These are phyloP conservation scores for Iselma pallidipennis DNA, from an alignment of 2,888 invertebrate genomes.

Conservation along the genomic window DNA sequence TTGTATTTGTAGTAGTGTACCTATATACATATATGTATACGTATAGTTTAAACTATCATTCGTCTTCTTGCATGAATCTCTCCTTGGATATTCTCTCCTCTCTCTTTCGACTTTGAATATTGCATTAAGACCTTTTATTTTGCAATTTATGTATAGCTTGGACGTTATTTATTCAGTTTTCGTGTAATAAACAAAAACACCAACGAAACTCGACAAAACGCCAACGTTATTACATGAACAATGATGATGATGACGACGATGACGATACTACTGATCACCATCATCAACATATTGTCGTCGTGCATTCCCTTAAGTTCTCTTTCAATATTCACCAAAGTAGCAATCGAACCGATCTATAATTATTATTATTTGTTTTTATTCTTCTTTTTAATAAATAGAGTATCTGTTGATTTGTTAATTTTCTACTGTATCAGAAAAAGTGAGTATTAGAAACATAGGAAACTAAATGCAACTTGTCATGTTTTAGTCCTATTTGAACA, in stretches of 20 bases:
- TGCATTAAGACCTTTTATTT: slow-evolving; percentile 42
- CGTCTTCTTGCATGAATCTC: slow-evolving; percentile 52
- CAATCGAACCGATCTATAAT: too few relatives aligned
- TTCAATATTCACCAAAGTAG: too few relatives aligned
- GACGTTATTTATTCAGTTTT: slow-evolving; percentile 44
- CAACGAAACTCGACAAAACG: background rate
- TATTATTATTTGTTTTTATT: too few relatives aligned
- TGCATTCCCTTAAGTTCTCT: too few relatives aligned
- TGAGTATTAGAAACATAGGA: background rate
- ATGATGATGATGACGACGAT: background rate
- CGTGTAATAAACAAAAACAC: slow-evolving; percentile 36
- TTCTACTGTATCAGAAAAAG: background rate
- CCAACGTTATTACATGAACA: background rate
- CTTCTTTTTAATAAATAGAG: too few relatives aligned
- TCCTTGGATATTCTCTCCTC: slow-evolving; percentile 40
- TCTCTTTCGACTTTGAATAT: slow-evolving; percentile 51
- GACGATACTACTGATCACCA: background rate
- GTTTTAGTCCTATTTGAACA: background rate
- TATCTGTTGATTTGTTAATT: background rate
- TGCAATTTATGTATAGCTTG: slow-evolving; percentile 43
- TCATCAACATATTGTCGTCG: too few relatives aligned
- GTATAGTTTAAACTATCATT: slow-evolving; percentile 34
- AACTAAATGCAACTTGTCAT: background rate
- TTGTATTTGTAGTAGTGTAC: slow-evolving; percentile 27
- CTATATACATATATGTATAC: background rate